Conservation (phyloP, 1,140 invertebrate genomes). For the Lepidurus couesii region DNA sequence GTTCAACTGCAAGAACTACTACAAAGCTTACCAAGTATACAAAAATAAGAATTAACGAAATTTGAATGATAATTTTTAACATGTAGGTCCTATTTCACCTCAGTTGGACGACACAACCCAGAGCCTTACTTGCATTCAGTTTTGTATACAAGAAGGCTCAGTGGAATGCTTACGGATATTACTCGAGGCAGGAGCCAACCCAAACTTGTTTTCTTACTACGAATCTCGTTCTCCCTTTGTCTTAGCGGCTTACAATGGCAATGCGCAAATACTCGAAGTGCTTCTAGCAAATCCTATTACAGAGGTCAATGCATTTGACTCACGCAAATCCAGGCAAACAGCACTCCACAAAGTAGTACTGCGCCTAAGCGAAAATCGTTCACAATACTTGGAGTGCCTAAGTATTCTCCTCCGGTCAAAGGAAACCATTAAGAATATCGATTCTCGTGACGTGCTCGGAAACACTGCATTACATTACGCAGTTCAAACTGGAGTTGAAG, state of each 20-base stretch:
- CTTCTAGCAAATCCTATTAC: constrained; percentile 44
- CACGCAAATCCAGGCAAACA: constrained; percentile 39
- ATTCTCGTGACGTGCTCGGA: constrained; percentile 60
- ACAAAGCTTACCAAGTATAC: too few relatives aligned
- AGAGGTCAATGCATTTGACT: constrained; percentile 1
- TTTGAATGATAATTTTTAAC: too few relatives aligned
- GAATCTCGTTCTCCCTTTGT: constrained; percentile 39
- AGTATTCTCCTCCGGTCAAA: constrained; percentile 22
- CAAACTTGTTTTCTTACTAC: constrained; percentile 55
- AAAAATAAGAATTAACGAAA: too few relatives aligned
- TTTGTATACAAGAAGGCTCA: constrained; percentile 35
- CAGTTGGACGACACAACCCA: neutral
- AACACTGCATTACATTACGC: constrained; percentile 79
- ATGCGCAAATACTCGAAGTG: constrained; percentile 54
- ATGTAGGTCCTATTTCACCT: neutral
- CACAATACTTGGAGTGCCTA: constrained; percentile 29
- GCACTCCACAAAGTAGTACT: constrained; percentile 48
- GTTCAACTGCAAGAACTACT: neutral
- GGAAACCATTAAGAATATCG: constrained; percentile 37
- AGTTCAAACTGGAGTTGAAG: constrained; percentile 43
- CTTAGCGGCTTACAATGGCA: constrained; percentile 56
- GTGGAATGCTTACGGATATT: constrained; percentile 49
- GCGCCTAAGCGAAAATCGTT: constrained; percentile 28
- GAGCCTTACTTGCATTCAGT: constrained; percentile 32
- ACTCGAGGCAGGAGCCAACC: constrained; percentile 58